A percentile compares a stretch with the other conserved stretches of the same genome.
Conservation (phyloP, 2,113 vertebrate species). For the Actinemys pallida region DNA sequence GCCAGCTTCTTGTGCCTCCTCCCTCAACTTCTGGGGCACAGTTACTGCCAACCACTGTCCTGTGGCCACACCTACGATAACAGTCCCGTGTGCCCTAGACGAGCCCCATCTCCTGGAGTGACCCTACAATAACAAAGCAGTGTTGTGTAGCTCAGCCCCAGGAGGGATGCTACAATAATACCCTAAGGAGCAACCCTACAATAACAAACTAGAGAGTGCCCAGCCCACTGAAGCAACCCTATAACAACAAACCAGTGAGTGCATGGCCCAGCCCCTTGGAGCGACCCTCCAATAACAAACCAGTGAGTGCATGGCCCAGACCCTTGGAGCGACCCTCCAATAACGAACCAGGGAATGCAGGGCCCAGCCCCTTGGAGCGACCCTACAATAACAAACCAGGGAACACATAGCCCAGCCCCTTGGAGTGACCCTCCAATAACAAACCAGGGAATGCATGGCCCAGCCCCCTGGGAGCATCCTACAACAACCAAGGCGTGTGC, state of each 20-base stretch:
- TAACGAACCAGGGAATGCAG: too few species aligned
- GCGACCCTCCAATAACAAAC: too few species aligned
- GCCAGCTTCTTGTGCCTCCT: background rate
- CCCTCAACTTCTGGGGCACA: background rate
- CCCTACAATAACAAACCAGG: background rate
- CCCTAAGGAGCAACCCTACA: background rate
- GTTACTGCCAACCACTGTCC: background rate
- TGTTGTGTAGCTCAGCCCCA: background rate
- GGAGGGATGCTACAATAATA: background rate
- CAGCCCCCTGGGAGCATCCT: background rate
- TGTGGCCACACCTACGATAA: background rate
- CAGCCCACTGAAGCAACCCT: background rate
- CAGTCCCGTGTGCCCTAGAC: background rate
- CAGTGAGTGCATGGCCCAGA: too few species aligned
- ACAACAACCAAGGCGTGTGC: too few species aligned
- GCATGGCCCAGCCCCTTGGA: fast-evolving
- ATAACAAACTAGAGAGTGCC: background rate
- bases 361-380: too few species aligned
- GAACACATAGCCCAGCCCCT: too few species aligned
- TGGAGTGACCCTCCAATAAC: background rate
- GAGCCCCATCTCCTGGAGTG: background rate
- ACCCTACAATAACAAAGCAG: background rate
- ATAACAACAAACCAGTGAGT: too few species aligned
- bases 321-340: too few species aligned
- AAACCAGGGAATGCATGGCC: background rate